Evolutionary conservation across 2,888 invertebrate species (phyloP).

Genomic region (Xestia xanthographa): DNA sequence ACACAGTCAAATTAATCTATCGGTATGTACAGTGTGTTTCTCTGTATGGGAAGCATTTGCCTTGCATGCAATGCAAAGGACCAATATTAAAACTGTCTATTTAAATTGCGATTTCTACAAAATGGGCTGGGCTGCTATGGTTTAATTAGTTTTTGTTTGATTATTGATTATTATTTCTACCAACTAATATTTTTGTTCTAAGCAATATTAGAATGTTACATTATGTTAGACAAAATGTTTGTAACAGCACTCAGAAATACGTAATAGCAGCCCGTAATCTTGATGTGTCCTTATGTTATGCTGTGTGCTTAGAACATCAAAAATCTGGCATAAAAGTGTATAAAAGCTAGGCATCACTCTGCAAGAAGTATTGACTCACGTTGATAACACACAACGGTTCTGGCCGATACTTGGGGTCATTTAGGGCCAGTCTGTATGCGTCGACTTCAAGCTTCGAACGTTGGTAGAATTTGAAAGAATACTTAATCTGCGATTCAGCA

Average conservation of each 20-base stretch:
- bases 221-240: neutral
- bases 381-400: slow-evolving; percentile 92
- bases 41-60: neutral
- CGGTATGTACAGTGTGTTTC: neutral
- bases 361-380: slow-evolving; percentile 89
- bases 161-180: neutral
- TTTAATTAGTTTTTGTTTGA: neutral
- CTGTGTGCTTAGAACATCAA: slow-evolving; percentile 26
- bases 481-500: slow-evolving; percentile 91
- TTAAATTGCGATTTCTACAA: neutral
- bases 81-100: neutral
- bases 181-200: neutral
- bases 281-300: neutral
- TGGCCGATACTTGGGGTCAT: slow-evolving; percentile 91
- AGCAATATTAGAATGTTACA: neutral
- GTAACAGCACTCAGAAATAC: neutral
- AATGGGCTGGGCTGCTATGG: neutral
- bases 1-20: neutral
- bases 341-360: slow-evolving; percentile 69
- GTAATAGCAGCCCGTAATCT: neutral
- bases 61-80: neutral
- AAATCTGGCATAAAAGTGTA: slow-evolving; percentile 35
- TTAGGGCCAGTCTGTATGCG: slow-evolving; percentile 89
- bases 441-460: slow-evolving; percentile 90
- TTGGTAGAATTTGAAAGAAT: slow-evolving; percentile 92